Conservation (phyloP, 2,797 vertebrate species). For the Alfaro cultratus region DNA sequence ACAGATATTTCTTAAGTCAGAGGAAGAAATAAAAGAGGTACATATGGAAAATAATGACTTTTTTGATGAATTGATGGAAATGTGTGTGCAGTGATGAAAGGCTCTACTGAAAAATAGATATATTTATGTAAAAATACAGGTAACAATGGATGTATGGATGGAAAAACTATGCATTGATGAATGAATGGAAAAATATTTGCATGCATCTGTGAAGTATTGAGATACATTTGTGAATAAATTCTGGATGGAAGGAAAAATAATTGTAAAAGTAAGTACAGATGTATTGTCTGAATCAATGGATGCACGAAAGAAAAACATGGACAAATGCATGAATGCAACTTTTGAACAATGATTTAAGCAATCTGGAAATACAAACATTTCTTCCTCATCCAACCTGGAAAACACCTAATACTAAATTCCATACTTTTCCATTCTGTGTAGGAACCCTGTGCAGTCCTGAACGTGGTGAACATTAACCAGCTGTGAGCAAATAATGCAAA, state of each 20-base stretch:
- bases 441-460: conserved; percentile 1
- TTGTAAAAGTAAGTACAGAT: not conserved
- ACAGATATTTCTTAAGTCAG: not conserved
- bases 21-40: not conserved
- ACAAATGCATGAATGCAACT: not conserved
- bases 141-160: not conserved
- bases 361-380: not conserved
- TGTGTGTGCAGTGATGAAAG: not conserved
- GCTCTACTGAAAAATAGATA: not conserved
- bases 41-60: not conserved
- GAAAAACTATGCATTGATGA: not conserved
- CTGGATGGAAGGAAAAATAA: not conserved
- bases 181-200: not conserved
- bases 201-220: not conserved
- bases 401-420: not conserved
- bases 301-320: not conserved
- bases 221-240: not conserved
- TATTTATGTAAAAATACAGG: not conserved
- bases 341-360: not conserved
- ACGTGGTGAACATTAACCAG: conserved; percentile 34
- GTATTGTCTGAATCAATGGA: not conserved
- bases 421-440: not conserved
- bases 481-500: conserved; percentile 30
- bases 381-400: not conserved
- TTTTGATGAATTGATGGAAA: not conserved